A percentile compares a stretch with the other conserved stretches of the same genome.
phyloP scores from a whole-genome alignment of 1,140 invertebrate genomes.

The Popillia japonica region DNA sequence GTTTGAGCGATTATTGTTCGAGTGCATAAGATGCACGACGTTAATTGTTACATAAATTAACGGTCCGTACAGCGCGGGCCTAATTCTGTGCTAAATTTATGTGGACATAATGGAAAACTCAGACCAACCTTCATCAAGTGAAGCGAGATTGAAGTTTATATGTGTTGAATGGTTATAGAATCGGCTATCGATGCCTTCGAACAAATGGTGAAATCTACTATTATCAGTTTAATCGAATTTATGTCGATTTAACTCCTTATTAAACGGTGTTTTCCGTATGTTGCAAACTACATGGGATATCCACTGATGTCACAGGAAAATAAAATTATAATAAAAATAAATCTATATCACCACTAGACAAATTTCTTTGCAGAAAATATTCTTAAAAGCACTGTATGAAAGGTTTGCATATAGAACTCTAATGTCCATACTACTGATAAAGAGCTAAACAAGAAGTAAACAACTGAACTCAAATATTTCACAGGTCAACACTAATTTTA shows the following conservation, averaged over 20 bases:
- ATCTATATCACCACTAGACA: too few relatives aligned
- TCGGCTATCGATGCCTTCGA: background rate
- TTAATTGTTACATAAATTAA: conserved; percentile 26
- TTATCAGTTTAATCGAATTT: background rate
- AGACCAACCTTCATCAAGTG: background rate
- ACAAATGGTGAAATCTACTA: background rate
- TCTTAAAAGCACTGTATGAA: too few relatives aligned
- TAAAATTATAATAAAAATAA: too few relatives aligned
- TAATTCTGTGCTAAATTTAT: conserved; percentile 6
- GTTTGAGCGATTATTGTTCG: background rate
- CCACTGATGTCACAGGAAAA: too few relatives aligned
- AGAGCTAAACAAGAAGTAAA: too few relatives aligned
- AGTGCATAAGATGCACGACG: conserved; percentile 26
- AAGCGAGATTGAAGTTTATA: background rate
- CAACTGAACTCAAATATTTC: too few relatives aligned
- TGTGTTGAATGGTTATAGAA: background rate
- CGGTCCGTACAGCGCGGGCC: background rate
- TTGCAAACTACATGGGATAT: too few relatives aligned
- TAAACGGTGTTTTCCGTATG: too few relatives aligned
- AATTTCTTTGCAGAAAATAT: too few relatives aligned
- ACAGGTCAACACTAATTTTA: too few relatives aligned
- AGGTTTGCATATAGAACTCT: too few relatives aligned
- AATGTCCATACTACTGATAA: too few relatives aligned
- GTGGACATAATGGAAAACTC: background rate
- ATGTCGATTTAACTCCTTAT: background rate